phyloP scores from a whole-genome alignment of 2,888 invertebrate genomes.

The Erebia aethiops region DNA sequence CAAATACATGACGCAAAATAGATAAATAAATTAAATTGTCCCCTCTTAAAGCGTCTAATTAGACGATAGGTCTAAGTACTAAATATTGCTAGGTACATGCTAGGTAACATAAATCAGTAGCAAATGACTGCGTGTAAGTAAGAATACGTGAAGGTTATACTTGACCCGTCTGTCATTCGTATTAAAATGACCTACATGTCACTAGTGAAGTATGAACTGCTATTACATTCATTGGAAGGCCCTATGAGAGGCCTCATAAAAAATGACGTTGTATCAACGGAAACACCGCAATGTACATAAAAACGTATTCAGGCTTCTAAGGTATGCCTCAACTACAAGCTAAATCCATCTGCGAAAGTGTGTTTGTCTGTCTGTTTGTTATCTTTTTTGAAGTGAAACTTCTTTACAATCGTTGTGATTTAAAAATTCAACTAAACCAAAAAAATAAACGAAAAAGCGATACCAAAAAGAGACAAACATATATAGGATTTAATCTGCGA shows the following conservation, averaged over 20 bases:
- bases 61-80: background rate
- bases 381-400: no score
- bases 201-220: slow-evolving; percentile 1
- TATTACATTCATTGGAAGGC: slow-evolving; percentile 6
- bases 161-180: background rate
- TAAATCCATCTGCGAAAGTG: background rate
- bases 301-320: background rate
- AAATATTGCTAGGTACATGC: background rate
- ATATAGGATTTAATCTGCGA: no score
- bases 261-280: background rate
- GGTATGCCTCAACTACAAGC: background rate
- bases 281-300: background rate
- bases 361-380: no score
- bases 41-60: background rate
- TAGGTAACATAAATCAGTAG: slow-evolving; percentile 11
- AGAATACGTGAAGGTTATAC: slow-evolving; percentile 10
- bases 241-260: background rate
- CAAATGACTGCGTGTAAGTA: background rate
- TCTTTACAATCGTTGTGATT: no score
- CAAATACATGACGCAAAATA: background rate
- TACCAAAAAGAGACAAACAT: no score
- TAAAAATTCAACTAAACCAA: no score
- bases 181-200: background rate
- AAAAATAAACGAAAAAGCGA: no score
- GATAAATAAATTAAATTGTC: background rate